Evolutionary conservation across 2,888 invertebrate species (phyloP), one percentile per base, ranked within the genome.

Genomic region (Pelosia muscerda): DNA sequence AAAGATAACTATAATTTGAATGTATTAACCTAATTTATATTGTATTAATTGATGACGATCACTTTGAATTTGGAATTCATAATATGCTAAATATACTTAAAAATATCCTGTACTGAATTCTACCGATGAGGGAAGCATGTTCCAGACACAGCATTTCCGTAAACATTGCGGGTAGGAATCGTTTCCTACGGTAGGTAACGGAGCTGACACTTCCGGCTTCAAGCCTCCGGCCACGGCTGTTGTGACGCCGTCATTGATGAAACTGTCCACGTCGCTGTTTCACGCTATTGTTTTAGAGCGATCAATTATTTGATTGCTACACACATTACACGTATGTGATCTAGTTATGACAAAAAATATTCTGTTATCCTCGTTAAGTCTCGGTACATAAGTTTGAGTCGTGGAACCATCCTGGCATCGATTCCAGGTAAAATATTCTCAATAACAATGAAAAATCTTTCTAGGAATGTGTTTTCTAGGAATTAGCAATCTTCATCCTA

Each of bases 201-300:
- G 78, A 77, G 79, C 81, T 85, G 88, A 90, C 89, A 86, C 84
- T 83, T 92, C 92, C 93, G 90, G 87, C 84, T 85, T 83, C 71
- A 75, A 81, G 84, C 84, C 79, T 88, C 91, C 88, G 88, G 81
- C 75, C 74, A 73, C 74, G 74, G 74, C 53, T 55, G 65, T 66
- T 63, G 69, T 71, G 61, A 57, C 68, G 31, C 28, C 59, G 66
- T 69, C 71, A 76, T 82, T 55, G 83, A 83, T 84, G 81, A 72
- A 73, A 75, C 72, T 65, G 58, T 62, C 66, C 66, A 71, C 74
- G 77, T 66, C 69, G 70, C 54, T 72, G 68, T 66, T 75, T 67
- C 67, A 60, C 22, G 59, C 63, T 65, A 70, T 76, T 77, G 76
- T 75, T 60, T 19, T 57, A 38, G 25, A 64, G 38, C 42, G 76